A percentile compares a stretch with the other conserved stretches of the same genome.
Evolutionary conservation across 2,113 vertebrate species (phyloP).

Genomic region (Apeltes quadracus): DNA sequence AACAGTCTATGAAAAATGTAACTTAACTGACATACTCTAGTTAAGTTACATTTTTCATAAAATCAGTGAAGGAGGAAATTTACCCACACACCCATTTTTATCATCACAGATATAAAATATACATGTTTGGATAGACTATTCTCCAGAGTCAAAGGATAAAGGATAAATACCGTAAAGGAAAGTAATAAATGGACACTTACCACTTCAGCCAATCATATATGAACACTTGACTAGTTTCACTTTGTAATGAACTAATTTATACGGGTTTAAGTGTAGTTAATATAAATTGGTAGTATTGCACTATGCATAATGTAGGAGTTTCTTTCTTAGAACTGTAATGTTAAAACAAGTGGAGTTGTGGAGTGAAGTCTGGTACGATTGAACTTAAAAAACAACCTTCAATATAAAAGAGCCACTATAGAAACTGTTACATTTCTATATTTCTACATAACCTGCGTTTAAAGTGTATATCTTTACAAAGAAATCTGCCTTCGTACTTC

Average conservation of each 20-base stretch:
- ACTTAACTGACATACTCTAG: too few species aligned
- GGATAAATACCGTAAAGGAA: neutral
- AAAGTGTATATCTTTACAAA: too few species aligned
- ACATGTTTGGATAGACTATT: neutral
- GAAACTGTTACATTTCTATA: too few species aligned
- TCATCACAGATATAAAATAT: neutral
- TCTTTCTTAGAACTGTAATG: neutral
- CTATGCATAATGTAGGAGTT: neutral
- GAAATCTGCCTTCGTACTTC: too few species aligned
- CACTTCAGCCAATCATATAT: conserved; percentile 41
- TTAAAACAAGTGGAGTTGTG: neutral
- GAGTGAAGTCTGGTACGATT: neutral
- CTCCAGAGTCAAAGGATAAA: neutral
- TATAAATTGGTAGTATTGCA: neutral
- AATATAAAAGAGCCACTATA: neutral
- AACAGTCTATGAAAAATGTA: too few species aligned
- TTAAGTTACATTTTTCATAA: neutral
- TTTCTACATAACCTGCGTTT: neutral
- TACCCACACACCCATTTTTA: neutral
- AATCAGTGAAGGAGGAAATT: conserved; percentile 4
- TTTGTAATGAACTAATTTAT: neutral
- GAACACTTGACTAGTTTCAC: conserved; percentile 20
- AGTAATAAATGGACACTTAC: conserved; percentile 61
- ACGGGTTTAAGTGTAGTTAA: neutral
- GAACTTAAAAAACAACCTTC: neutral